These are phyloP conservation scores for Temnothorax nylanderi DNA, from an alignment of 1,140 invertebrate species.

Conservation along the genomic window DNA sequence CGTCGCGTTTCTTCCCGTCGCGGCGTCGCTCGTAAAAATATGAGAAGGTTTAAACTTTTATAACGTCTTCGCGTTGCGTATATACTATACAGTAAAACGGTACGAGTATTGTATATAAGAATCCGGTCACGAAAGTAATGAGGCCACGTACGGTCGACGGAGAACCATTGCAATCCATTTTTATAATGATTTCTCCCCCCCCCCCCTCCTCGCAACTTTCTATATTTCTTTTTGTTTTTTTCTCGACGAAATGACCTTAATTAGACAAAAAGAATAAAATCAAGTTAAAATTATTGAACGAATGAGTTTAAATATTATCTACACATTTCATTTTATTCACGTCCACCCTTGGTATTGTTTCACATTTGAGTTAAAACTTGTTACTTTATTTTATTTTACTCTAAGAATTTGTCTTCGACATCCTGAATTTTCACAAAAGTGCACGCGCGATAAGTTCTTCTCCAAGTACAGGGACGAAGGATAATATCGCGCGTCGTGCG, in stretches of 20 bases:
- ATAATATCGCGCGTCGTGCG: conserved; percentile 36
- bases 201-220: background rate
- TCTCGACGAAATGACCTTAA: background rate
- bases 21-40: conserved; percentile 75
- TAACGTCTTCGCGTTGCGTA: conserved; percentile 35
- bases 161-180: conserved; percentile 15
- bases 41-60: conserved; percentile 69
- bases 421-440: background rate
- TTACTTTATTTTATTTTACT: background rate
- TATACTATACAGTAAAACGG: conserved; percentile 30
- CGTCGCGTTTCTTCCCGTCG: conserved; percentile 44
- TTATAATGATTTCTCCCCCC: conserved; percentile 14
- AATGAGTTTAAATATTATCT: background rate
- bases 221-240: background rate
- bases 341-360: background rate
- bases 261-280: background rate
- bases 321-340: background rate
- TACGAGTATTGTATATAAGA: conserved; percentile 36
- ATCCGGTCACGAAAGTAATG: conserved; percentile 60
- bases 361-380: background rate
- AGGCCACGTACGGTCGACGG: conserved; percentile 31
- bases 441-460: background rate
- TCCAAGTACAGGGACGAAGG: background rate
- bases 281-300: conserved; percentile 2
- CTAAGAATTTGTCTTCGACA: background rate